Evolutionary conservation across 2,888 invertebrate species (phyloP), one percentile per base, ranked within the genome.

Genomic region (Pollenia amentaria): DNA sequence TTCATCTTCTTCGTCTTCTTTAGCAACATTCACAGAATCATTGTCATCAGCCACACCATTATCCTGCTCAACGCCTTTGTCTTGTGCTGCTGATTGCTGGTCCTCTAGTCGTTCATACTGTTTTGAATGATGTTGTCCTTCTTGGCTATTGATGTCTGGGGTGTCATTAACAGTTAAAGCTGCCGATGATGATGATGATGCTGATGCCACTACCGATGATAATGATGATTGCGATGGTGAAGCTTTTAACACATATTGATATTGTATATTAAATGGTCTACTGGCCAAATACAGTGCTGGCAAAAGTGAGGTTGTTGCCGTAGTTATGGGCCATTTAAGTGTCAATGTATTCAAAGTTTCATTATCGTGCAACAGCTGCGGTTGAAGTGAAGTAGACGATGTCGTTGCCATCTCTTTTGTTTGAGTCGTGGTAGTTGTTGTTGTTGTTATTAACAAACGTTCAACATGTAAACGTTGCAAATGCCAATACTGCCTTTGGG

Each of bases 21-120:
- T 89, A 95, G 95, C 51, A 12, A 44, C 44, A 38, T 89, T 96
- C 16, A 44, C 14, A 9, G 96, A 91, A 96, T 96, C 70, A 95
- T 95, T 96, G 96, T 96, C 93, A 97, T 97, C 38, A 97, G 95
- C 90, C 55, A 38, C 44, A 12, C 6, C n/a, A 96, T 91, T 93
- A 94, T 96, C 90, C 94, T 95, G 89, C 94, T 93, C 73, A 91
- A 94, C 85, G 55, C 38, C 55, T 46, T 80, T 42, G 46, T 72
- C 46, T 55, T 55, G 62, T 21, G 29, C 6, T 48, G 72, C 1
- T 44, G 55, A 44, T 57, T n/a, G 44, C 4, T 72, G 57, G 64
- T 72, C 62, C 53, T 77, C n/a, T 72, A 48, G 46, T 72, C 0
- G 10, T 53, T 62, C 60, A 29, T 62, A 69, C 62, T 70, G 83